Evolutionary conservation across 30 jellyfish, hydroid and myxozoan species (phyloP).

Genomic region (Chrysaora quinquecirrha): DNA sequence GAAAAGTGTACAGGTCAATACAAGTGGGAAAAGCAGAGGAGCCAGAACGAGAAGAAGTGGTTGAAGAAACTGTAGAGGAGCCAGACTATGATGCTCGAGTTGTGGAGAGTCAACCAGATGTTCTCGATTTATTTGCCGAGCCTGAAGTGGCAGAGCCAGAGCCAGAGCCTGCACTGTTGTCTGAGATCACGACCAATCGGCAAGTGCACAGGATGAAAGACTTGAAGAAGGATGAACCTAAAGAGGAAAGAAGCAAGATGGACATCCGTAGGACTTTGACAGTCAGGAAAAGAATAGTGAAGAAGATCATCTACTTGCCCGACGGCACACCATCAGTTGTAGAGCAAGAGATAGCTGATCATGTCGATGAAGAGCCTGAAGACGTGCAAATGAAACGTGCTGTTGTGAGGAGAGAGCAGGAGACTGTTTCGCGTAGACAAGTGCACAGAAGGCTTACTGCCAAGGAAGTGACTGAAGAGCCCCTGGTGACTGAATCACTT

Average conservation of each 20-base stretch:
- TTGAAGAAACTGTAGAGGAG: too few relatives aligned
- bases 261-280: constrained; percentile 12
- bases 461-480: neutral
- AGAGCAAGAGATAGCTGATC: constrained; percentile 1
- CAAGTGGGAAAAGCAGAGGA: too few relatives aligned
- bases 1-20: too few relatives aligned
- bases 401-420: constrained; percentile 14
- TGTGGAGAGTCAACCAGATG: too few relatives aligned
- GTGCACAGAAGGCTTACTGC: constrained; percentile 13
- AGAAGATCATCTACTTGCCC: constrained; percentile 35
- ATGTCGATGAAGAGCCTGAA: neutral
- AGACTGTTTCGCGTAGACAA: constrained; percentile 24
- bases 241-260: neutral
- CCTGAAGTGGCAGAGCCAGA: constrained; percentile 34
- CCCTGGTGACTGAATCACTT: neutral
- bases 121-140: too few relatives aligned
- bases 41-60: too few relatives aligned
- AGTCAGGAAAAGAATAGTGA: neutral
- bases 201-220: constrained; percentile 46
- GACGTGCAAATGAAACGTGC: neutral
- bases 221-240: neutral
- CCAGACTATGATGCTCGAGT: too few relatives aligned
- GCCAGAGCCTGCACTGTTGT: constrained; percentile 2
- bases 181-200: constrained; percentile 18
- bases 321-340: constrained; percentile 50